phyloP scores from a whole-genome alignment of 2,888 invertebrate species.

The Anarsia innoxiella region DNA sequence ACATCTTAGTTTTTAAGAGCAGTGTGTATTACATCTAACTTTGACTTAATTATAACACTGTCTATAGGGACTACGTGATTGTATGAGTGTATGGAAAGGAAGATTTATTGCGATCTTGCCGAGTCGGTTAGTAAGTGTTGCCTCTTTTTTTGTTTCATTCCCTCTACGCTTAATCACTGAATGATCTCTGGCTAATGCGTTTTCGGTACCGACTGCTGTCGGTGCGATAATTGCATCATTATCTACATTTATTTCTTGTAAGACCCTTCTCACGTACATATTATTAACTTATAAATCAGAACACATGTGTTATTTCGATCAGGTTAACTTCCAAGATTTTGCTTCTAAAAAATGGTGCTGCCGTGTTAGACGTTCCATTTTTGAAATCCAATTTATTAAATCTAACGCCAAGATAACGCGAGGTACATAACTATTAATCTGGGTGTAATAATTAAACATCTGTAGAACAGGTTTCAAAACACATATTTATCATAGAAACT shows the following conservation, averaged over 20 bases:
- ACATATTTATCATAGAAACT: constrained; percentile 52
- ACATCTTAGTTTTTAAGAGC: too few species aligned
- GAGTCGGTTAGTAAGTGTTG: constrained; percentile 59
- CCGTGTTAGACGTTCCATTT: neutral
- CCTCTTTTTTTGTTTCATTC: constrained; percentile 61
- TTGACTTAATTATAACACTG: constrained; percentile 71
- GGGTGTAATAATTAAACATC: constrained; percentile 33
- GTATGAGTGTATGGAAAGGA: constrained; percentile 49
- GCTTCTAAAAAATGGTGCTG: too few species aligned
- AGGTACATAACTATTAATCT: constrained; percentile 15
- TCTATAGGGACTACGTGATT: constrained; percentile 53
- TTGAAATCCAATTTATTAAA: constrained; percentile 12
- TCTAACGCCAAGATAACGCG: constrained; percentile 14
- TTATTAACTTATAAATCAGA: too few species aligned
- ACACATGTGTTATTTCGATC: too few species aligned
- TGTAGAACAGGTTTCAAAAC: constrained; percentile 38
- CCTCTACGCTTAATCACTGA: constrained; percentile 61
- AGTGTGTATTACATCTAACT: constrained; percentile 39
- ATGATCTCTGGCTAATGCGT: constrained; percentile 59
- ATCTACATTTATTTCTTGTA: constrained; percentile 9
- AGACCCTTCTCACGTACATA: too few species aligned
- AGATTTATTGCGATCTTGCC: constrained; percentile 68
- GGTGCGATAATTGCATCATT: constrained; percentile 18
- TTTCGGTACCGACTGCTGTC: constrained; percentile 45
- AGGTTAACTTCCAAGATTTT: too few species aligned